A percentile compares a stretch with the other conserved stretches of the same genome.
phyloP scores from a whole-genome alignment of 1,140 invertebrate species.

The Berghia stephanieae region DNA sequence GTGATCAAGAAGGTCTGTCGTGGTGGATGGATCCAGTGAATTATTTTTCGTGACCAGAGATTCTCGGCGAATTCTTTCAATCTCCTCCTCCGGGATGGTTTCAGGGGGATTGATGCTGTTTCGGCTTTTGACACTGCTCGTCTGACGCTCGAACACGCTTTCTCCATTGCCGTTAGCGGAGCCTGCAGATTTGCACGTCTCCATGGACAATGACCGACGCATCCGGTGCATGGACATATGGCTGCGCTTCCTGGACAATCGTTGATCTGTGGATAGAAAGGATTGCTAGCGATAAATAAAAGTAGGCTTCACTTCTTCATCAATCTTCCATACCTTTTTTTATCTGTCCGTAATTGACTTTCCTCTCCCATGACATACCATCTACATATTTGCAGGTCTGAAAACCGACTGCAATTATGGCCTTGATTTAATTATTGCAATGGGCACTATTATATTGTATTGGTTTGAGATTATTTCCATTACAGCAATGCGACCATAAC shows the following conservation, averaged over 20 bases:
- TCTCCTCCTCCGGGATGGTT: constrained; percentile 37
- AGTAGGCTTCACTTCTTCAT: too few relatives aligned
- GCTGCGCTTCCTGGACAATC: constrained; percentile 42
- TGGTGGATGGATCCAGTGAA: constrained; percentile 1
- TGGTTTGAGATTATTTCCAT: too few relatives aligned
- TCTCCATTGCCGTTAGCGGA: constrained; percentile 15
- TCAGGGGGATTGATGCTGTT: constrained; percentile 32
- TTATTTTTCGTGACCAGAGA: constrained; percentile 23
- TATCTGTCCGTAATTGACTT: too few relatives aligned
- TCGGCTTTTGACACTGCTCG: constrained; percentile 24
- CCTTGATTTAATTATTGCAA: too few relatives aligned
- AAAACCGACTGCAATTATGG: too few relatives aligned
- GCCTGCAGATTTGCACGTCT: constrained; percentile 27
- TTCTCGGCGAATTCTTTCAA: constrained; percentile 34
- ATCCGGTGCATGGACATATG: constrained; percentile 40
- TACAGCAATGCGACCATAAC: too few relatives aligned
- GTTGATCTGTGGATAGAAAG: constrained; percentile 38
- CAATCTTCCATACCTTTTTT: too few relatives aligned
- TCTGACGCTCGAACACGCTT: constrained; percentile 27
- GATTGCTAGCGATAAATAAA: too few relatives aligned
- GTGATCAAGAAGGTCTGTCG: too few relatives aligned
- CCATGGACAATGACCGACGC: constrained; percentile 42
- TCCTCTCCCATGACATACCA: too few relatives aligned
- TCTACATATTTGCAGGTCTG: too few relatives aligned
- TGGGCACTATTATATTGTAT: too few relatives aligned